Evolutionary conservation across 2,888 invertebrate genomes (phyloP), one percentile per base, ranked within the genome.

Genomic region (Pammene fasciana): DNA sequence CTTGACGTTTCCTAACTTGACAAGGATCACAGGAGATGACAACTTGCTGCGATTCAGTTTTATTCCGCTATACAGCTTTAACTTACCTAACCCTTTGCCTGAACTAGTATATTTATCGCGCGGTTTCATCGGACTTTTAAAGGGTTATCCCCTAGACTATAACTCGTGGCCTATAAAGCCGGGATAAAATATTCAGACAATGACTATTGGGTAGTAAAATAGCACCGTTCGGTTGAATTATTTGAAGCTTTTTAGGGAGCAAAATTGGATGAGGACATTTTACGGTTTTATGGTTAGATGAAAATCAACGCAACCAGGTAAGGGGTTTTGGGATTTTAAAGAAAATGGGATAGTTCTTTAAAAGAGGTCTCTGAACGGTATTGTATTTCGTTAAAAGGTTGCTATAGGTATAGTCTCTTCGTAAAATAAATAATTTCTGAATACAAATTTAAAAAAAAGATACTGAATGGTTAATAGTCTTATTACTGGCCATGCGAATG

Each of bases 171-270:
- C 38, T 65, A 41, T 52, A 62, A 62, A 68, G 55, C 36, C 6
- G 5, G 52, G 55, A n/a, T 68, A 55, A 68, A 67, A 62, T 56
- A 68, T 68, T 56, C 68, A 16, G 48, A 43, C 68, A 68, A 67
- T 48, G 55, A 50, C 56, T 56, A 43, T 55, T 56, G 62, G 56
- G 9, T 26, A 18, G 36, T 36, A 56, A 61, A 56, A 45, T 52
- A 10, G 46, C 14, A 9, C 55, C 43, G 11, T 56, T 56, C 10
- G 10, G 10, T 38, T 48, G 41, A 48, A 48, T 65, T 57, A 56
- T 65, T 57, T 38, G 14, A 16, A 50, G 38, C n/a, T 57, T 57
- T 57, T 48, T 48, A n/a, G 18, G 36, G 38, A 4, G 1, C 16
- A 38, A 50, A 54, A 50, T 57, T 48, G n/a, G 36, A 38, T 16